These are phyloP conservation scores for Cheilosia pagana DNA, from an alignment of 2,888 invertebrate genomes.

Conservation along the genomic window DNA sequence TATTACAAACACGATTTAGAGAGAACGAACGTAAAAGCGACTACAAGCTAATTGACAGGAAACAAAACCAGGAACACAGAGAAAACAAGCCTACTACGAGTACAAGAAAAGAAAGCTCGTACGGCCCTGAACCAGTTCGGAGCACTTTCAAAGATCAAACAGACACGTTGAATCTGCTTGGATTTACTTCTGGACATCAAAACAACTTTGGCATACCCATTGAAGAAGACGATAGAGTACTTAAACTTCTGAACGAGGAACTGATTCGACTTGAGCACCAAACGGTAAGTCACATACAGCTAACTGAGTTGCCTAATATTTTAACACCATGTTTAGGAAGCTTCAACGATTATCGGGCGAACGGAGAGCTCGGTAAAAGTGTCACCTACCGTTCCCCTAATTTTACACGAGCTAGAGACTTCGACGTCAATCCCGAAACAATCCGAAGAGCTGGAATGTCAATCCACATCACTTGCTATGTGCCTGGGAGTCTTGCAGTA, in stretches of 20 bases:
- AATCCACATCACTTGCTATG: slow-evolving; percentile 81
- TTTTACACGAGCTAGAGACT: slow-evolving; percentile 80
- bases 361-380: slow-evolving; percentile 80
- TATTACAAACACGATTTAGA: slow-evolving; percentile 6
- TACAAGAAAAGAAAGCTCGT: slow-evolving; percentile 8
- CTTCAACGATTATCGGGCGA: slow-evolving; percentile 11
- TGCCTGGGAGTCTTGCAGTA: slow-evolving; percentile 88
- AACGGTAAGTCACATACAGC: slow-evolving; percentile 44
- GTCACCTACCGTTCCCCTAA: slow-evolving; percentile 87
- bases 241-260: slow-evolving; percentile 80
- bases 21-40: slow-evolving; percentile 40
- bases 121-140: slow-evolving; percentile 4
- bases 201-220: slow-evolving; percentile 87
- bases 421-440: slow-evolving; percentile 73
- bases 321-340: slow-evolving; percentile 30
- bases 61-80: slow-evolving; percentile 19
- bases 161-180: slow-evolving; percentile 76
- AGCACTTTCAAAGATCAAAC: slow-evolving; percentile 50
- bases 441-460: slow-evolving; percentile 79
- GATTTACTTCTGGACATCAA: slow-evolving; percentile 87
- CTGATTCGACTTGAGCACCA: slow-evolving; percentile 67
- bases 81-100: background rate
- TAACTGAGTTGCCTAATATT: background rate
- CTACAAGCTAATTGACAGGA: slow-evolving; percentile 37
- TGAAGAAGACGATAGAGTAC: slow-evolving; percentile 85